Evolutionary conservation across 2,888 invertebrate genomes (phyloP).

Genomic region (Alloscopus bannaensis): DNA sequence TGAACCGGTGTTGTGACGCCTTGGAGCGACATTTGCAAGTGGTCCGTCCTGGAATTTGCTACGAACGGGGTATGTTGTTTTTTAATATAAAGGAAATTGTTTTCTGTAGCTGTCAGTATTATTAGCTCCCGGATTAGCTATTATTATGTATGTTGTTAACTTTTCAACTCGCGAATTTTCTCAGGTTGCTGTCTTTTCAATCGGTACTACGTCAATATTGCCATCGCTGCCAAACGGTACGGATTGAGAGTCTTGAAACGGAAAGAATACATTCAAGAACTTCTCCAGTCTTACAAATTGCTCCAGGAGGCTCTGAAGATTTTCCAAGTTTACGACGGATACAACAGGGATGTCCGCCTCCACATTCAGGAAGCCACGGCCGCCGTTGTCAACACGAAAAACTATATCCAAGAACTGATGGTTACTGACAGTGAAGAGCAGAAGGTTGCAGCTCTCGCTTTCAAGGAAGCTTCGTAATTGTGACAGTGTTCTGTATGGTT

Average conservation of each 20-base stretch:
- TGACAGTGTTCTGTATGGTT: too few relatives aligned
- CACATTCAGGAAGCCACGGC: slow-evolving; percentile 66
- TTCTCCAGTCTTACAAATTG: slow-evolving; percentile 62
- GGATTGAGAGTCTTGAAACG: slow-evolving; percentile 38
- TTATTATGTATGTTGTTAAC: too few relatives aligned
- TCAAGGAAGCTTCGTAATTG: too few relatives aligned
- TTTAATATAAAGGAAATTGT: too few relatives aligned
- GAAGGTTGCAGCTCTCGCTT: not conserved
- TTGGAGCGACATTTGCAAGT: slow-evolving; percentile 66
- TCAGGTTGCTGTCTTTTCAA: slow-evolving; percentile 67
- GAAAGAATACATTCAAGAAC: slow-evolving; percentile 64
- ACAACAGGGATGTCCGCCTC: slow-evolving; percentile 44
- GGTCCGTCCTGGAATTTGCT: slow-evolving; percentile 69
- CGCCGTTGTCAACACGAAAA: slow-evolving; percentile 59
- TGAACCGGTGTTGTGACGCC: slow-evolving; percentile 63
- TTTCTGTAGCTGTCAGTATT: too few relatives aligned
- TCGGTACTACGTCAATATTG: slow-evolving; percentile 65
- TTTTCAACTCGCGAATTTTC: not conserved
- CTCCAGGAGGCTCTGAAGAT: slow-evolving; percentile 67
- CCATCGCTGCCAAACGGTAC: slow-evolving; percentile 55
- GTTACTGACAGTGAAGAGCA: slow-evolving; percentile 43
- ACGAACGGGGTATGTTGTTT: slow-evolving; percentile 69
- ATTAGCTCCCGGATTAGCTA: too few relatives aligned
- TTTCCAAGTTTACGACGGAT: slow-evolving; percentile 66
- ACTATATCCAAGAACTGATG: slow-evolving; percentile 43